Evolutionary conservation across 1,140 invertebrate genomes (phyloP), one percentile per base, ranked within the genome.

Genomic region (Microplitis mediator): DNA sequence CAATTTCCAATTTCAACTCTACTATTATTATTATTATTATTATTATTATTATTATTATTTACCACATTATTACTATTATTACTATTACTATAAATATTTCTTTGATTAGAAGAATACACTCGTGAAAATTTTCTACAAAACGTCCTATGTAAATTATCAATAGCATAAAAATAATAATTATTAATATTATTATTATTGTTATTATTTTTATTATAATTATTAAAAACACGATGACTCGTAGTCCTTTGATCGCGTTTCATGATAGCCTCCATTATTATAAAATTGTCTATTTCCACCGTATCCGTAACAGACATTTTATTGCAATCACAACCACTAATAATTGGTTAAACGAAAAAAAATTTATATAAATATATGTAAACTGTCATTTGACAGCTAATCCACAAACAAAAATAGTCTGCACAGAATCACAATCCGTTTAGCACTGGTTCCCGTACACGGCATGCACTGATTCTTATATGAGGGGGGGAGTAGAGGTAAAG

Each of bases 381-480:
- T 64, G 62, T 64, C 16, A 51, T 61, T 60, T 23, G 39, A 69
- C 39, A 31, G n/a, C n/a, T 35, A 36, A 11, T 14, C 11, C 23
- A 23, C 23, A 23, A 23, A 9, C 16, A 34, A 68, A 72, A 64
- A 71, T 32, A 69, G 72, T 74, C 69, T 75, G 60, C 73, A 74
- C 77, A 69, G 72, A 78, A 79, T 79, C 81, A 81, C 82, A 78
- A 82, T 78, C 77, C 76, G 76, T 77, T 84, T 80, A 74, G 75
- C 82, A 85, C 84, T 85, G 83, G 67, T 83, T 76, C 75, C 72
- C 76, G 75, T 79, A 81, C 82, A 79, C 76, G 74, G 77, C 79
- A 76, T 78, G 79, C 84, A 85, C 80, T 80, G 81, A 84, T 84
- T 84, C 80, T 86, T 84, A 85, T 84, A 84, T 75, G 72, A 69